A percentile compares a stretch with the other conserved stretches of the same genome.
Evolutionary conservation across 2,888 invertebrate species (phyloP).

Genomic region (Crocallis elinguaria): DNA sequence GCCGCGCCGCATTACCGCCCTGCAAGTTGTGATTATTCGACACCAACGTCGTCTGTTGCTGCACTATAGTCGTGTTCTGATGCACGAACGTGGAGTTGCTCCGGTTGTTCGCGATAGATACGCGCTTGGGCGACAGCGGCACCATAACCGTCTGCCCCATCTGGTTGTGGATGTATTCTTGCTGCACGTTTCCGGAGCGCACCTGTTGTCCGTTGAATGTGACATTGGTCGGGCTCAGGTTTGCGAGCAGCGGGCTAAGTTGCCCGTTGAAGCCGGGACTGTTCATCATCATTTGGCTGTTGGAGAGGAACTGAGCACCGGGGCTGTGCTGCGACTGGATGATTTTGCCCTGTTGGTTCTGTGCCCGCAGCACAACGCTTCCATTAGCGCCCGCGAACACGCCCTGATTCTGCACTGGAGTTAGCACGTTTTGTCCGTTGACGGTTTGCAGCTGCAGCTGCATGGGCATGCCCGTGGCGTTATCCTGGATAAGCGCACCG

Average conservation of each 20-base stretch:
- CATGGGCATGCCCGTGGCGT: constrained; percentile 87
- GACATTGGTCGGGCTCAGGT: constrained; percentile 89
- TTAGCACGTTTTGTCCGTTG: constrained; percentile 90
- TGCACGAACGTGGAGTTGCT: constrained; percentile 91
- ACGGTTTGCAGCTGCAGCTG: constrained; percentile 92
- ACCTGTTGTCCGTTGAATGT: constrained; percentile 85
- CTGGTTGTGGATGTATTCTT: constrained; percentile 89
- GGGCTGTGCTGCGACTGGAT: constrained; percentile 88
- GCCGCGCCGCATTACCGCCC: constrained; percentile 66
- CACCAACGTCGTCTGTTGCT: constrained; percentile 91
- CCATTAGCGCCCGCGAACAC: constrained; percentile 88
- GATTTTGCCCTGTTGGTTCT: constrained; percentile 89
- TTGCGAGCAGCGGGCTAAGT: constrained; percentile 91
- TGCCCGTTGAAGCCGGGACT: constrained; percentile 90
- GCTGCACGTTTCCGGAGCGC: constrained; percentile 83
- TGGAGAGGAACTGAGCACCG: constrained; percentile 89
- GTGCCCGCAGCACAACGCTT: constrained; percentile 92
- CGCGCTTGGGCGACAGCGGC: constrained; percentile 87
- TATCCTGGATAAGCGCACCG: constrained; percentile 90
- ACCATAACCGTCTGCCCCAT: constrained; percentile 90
- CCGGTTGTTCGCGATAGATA: constrained; percentile 77
- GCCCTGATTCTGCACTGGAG: constrained; percentile 87
- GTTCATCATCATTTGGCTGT: constrained; percentile 90
- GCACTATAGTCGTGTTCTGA: constrained; percentile 93
- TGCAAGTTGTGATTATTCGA: constrained; percentile 85